Evolutionary conservation across 2,113 vertebrate genomes (phyloP).

Genomic region (Laticauda colubrina): DNA sequence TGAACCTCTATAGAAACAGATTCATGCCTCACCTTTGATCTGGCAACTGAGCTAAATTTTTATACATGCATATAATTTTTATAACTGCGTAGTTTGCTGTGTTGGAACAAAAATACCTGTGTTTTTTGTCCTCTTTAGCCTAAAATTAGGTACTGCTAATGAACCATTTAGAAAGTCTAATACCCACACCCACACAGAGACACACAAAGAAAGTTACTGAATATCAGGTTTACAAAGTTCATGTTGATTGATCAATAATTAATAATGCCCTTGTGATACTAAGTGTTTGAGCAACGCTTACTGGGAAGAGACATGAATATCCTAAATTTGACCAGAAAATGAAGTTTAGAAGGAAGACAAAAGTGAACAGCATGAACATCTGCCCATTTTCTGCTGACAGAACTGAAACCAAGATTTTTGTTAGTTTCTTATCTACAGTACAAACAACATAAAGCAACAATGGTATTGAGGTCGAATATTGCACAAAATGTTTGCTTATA

Average conservation of each 20-base stretch:
- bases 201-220: conserved; percentile 24
- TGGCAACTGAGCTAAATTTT: background rate
- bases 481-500: conserved; percentile 78
- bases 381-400: conserved; percentile 45
- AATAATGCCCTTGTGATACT: conserved; percentile 46
- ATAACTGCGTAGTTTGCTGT: background rate
- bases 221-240: conserved; percentile 44
- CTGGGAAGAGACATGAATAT: conserved; percentile 24
- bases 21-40: background rate
- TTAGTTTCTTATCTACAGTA: conserved; percentile 57
- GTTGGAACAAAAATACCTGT: background rate
- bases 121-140: background rate
- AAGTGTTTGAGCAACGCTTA: conserved; percentile 45
- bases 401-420: conserved; percentile 55
- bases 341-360: conserved; percentile 44
- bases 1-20: background rate
- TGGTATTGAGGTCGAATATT: conserved; percentile 65
- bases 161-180: background rate
- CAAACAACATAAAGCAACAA: conserved; percentile 61
- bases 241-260: conserved; percentile 60
- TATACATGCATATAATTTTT: background rate
- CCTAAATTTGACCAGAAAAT: conserved; percentile 43
- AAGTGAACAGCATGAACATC: conserved; percentile 33
- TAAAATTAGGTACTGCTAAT: background rate
- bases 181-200: background rate